Conservation (phyloP, 37 sponge, comb jelly and placozoan species). For the Crambe crambe region DNA sequence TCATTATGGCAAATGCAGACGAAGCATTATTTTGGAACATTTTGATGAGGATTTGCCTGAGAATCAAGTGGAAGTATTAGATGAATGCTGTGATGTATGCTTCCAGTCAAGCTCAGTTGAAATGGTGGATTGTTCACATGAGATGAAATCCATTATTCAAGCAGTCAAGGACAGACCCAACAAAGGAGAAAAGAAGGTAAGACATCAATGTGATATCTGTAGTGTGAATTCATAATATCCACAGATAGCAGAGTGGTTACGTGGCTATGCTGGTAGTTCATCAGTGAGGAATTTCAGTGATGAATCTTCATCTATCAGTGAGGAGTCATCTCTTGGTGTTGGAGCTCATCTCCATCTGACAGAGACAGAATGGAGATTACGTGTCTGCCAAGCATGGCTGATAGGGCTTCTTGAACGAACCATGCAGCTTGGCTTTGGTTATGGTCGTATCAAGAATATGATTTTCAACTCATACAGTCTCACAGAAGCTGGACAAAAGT, state of each 20-base stretch:
- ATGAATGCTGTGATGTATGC: slow-evolving; percentile 32
- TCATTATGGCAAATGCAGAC: too few species aligned
- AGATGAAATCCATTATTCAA: slow-evolving; percentile 9
- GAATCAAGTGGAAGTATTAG: too few species aligned
- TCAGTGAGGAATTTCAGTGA: too few species aligned
- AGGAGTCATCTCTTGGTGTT: too few species aligned
- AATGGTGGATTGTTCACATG: too few species aligned
- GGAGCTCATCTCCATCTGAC: slow-evolving; percentile 1
- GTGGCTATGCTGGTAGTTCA: too few species aligned
- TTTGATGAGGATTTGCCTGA: too few species aligned
- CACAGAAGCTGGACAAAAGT: slow-evolving; percentile 10
- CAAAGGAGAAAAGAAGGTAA: slow-evolving; percentile 46
- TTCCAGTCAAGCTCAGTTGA: background rate
- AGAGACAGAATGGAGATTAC: slow-evolving; percentile 7
- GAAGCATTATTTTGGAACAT: too few species aligned
- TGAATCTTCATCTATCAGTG: too few species aligned
- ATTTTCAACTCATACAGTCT: slow-evolving; percentile 26
- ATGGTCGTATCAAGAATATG: slow-evolving; percentile 1
- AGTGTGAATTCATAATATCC: too few species aligned
- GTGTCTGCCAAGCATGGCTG: slow-evolving; percentile 40
- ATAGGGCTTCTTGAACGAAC: background rate
- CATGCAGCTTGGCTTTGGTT: slow-evolving; percentile 33
- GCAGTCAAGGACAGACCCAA: slow-evolving; percentile 18
- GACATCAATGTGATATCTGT: too few species aligned
- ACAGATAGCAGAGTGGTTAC: too few species aligned